Base-by-base conservation (phyloP, 1,140 invertebrate species). In the Melitaea cinxia region DNA sequence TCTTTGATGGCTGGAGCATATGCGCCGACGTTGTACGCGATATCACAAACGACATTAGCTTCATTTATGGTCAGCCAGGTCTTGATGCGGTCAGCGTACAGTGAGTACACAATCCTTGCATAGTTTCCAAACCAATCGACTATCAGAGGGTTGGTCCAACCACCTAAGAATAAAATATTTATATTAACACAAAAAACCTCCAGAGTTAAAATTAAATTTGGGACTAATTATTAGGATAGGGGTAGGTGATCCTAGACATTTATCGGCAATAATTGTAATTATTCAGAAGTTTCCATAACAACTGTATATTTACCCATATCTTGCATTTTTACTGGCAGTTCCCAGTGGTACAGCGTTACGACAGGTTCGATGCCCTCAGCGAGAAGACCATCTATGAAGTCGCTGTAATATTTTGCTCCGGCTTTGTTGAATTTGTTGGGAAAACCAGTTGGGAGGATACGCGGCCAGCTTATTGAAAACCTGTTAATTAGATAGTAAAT, bases 381-480 rank as follows among this genome's bases (percentile, higher is more conserved):
- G 0, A 93, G 33, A 0, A 94, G 73, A 53, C 85, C 91, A 68
- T 93, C 74, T 24, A 94, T 92, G 2, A 94, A 71, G 19, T 92
- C 82, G 60, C 92, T 92, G 80, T 94, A 94, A 68, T 94, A 94
- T 6, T 85, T 69, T 4, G 92, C 49, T 24, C 93, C 94, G 47
- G 83, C 81, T 55, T 83, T 47, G 70, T 93, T 94, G 3, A 94
- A 77, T 23, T 85, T 63, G 55, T 90, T 85, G 0, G 75, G 62
- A 24, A 82, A 88, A 14, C 93, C 93, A 45, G 75, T 82, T 1
- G 93, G 93, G 7, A 94, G 73, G 10, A 94, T 82, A 45, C 93
- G 73, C 0, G 92, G 26, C 93, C 93, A 94, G 15, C 92, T 91
- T 58, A 94, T 84, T 2, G 94, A 94, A 76, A 94, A 93, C 15